Evolutionary conservation across 92 coral and sea anemone species (phyloP).

Genomic region (Isaurus tuberculatus): DNA sequence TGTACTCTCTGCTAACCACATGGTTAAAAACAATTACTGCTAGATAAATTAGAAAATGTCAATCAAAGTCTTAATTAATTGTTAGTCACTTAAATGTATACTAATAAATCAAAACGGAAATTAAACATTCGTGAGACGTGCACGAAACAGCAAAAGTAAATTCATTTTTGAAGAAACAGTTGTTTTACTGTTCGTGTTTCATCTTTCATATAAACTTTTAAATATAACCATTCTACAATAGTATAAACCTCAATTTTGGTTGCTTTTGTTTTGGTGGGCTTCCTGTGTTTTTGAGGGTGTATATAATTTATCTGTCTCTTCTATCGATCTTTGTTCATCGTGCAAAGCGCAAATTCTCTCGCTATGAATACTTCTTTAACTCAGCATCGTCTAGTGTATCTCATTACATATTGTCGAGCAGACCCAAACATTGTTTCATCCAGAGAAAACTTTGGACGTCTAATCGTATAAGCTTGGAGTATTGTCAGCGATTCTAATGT

Average conservation of each 20-base stretch:
- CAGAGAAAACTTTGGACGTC: conserved; percentile 12
- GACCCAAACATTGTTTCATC: neutral
- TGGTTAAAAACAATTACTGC: no score
- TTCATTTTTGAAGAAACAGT: neutral
- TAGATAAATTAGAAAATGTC: no score
- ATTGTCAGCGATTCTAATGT: conserved; percentile 27
- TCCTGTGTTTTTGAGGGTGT: neutral
- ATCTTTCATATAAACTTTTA: neutral
- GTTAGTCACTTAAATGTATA: no score
- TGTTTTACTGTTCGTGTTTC: conserved; percentile 7
- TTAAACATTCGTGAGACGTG: no score
- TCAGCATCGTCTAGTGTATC: conserved; percentile 28
- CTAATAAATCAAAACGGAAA: no score
- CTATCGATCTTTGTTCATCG: neutral
- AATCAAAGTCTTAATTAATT: no score
- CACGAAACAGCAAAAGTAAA: no score
- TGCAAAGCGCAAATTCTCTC: neutral
- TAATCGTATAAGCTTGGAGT: conserved; percentile 18
- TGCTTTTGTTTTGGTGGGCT: no score
- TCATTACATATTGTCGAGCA: conserved; percentile 28
- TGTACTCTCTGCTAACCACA: no score
- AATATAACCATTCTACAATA: no score
- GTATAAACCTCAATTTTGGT: neutral
- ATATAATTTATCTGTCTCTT: neutral
- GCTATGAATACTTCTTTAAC: conserved; percentile 2